Conservation (phyloP, 2,888 invertebrate genomes). For the Odontocerum albicorne region DNA sequence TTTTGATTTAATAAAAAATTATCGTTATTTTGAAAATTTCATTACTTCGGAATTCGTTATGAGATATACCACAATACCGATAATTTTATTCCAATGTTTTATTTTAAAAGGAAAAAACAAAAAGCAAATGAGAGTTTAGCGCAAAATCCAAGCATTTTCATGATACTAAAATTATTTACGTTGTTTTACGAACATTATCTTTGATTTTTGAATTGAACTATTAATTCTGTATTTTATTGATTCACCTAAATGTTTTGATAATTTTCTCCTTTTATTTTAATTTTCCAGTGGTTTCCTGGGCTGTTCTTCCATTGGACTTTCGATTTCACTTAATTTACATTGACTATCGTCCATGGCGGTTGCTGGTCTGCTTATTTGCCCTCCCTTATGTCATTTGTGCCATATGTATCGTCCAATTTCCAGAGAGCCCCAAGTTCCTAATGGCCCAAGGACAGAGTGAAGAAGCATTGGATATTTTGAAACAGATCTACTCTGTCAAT, state of each 20-base stretch:
- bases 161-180: too few relatives aligned
- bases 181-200: too few relatives aligned
- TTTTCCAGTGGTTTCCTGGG: conserved; percentile 28
- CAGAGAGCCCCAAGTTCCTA: conserved; percentile 81
- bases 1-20: too few relatives aligned
- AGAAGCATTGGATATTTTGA: conserved; percentile 64
- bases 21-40: too few relatives aligned
- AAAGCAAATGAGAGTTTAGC: too few relatives aligned
- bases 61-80: too few relatives aligned
- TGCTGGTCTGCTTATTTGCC: conserved; percentile 66
- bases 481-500: conserved; percentile 59
- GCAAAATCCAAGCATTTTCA: too few relatives aligned
- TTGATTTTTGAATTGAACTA: background rate
- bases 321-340: conserved; percentile 13
- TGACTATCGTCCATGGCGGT: conserved; percentile 44
- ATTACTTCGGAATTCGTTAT: too few relatives aligned
- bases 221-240: background rate
- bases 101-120: too few relatives aligned
- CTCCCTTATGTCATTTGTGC: conserved; percentile 61
- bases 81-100: too few relatives aligned
- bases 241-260: too few relatives aligned
- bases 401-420: conserved; percentile 57
- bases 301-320: conserved; percentile 25
- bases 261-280: background rate
- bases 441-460: conserved; percentile 63